A percentile compares a stretch with the other conserved stretches of the same genome.
phyloP scores from a whole-genome alignment of 64 coral and sea anemone species.

The Anthopleura sola region DNA sequence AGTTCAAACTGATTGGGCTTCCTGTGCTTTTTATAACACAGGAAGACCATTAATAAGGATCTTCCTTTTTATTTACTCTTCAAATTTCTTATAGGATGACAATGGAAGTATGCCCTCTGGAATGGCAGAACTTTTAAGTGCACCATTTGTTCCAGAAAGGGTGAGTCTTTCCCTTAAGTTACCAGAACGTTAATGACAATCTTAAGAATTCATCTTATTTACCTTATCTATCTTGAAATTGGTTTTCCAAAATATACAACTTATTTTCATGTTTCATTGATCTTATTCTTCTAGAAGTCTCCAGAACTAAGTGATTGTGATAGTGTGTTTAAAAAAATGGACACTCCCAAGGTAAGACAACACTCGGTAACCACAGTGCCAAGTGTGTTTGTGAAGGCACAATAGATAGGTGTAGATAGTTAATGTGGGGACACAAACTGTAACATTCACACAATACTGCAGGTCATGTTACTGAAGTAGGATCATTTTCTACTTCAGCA shows the following conservation, averaged over 20 bases:
- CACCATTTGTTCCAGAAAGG: conserved; percentile 53
- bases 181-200: not conserved
- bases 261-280: not conserved
- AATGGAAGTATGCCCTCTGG: conserved; percentile 51
- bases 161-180: not conserved
- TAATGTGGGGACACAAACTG: too few species aligned
- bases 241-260: too few species aligned
- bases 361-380: not conserved
- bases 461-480: too few species aligned
- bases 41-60: not conserved
- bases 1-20: not conserved
- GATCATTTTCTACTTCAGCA: too few species aligned
- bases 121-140: conserved; percentile 77
- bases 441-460: too few species aligned
- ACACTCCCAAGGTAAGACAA: not conserved
- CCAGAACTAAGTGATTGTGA: not conserved
- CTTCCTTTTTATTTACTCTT: not conserved
- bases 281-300: not conserved
- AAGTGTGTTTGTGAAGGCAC: not conserved
- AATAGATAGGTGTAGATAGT: not conserved
- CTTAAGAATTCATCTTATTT: too few species aligned
- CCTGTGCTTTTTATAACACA: not conserved
- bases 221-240: too few species aligned
- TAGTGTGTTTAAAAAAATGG: not conserved
- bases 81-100: conserved; percentile 17